Conservation (phyloP, 2,888 invertebrate species). For the Drosophila sordidula region DNA sequence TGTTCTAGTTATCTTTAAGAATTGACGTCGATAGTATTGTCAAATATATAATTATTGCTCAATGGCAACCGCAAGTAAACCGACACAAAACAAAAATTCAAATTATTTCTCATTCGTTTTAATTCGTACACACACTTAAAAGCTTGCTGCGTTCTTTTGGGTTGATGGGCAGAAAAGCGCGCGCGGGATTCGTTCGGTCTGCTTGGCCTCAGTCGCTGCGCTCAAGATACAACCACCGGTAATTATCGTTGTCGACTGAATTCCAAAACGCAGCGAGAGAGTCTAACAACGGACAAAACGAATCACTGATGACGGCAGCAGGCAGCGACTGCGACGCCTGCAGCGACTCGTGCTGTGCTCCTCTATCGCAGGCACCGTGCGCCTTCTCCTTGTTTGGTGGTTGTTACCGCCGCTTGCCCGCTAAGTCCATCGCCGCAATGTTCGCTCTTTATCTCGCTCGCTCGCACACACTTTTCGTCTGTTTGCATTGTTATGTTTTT, state of each 20-base stretch:
- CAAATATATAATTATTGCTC: conserved; percentile 32
- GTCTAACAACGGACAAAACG: conserved; percentile 78
- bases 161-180: conserved; percentile 22
- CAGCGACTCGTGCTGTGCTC: conserved; percentile 62
- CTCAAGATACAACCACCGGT: conserved; percentile 84
- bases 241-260: conserved; percentile 85
- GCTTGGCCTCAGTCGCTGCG: conserved; percentile 66
- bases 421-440: conserved; percentile 18
- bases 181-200: conserved; percentile 37
- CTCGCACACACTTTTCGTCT: conserved; percentile 15
- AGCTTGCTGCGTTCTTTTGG: conserved; percentile 22
- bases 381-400: conserved; percentile 31
- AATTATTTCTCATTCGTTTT: conserved; percentile 17
- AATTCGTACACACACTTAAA: conserved; percentile 13
- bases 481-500: conserved; percentile 26
- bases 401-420: conserved; percentile 46
- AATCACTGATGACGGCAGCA: conserved; percentile 67
- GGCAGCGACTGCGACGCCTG: conserved; percentile 50
- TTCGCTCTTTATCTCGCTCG: conserved; percentile 49
- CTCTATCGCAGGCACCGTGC: conserved; percentile 25
- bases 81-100: conserved; percentile 24
- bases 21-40: conserved; percentile 40
- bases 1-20: conserved; percentile 35
- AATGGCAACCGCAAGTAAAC: conserved; percentile 14
- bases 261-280: conserved; percentile 84